Percentiles rank a stretch among this genome's conserved stretches.
Evolutionary conservation across 2,888 invertebrate genomes (phyloP).

Genomic region (Agapostemon virescens): DNA sequence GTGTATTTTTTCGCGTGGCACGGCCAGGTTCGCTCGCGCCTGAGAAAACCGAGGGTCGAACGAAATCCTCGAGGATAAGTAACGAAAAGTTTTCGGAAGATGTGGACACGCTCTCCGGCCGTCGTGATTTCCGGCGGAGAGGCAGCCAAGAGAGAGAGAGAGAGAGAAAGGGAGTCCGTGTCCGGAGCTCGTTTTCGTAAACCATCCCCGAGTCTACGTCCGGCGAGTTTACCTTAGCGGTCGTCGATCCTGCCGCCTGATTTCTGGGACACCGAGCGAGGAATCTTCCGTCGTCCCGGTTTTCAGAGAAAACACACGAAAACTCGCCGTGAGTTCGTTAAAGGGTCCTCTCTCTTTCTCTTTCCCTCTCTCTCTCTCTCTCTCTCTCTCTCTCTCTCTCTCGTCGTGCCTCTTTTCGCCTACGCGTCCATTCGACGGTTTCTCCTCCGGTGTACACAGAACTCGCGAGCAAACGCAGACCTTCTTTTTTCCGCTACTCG

Average conservation of each 20-base stretch:
- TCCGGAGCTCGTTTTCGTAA: conserved; percentile 14
- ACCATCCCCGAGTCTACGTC: conserved; percentile 31
- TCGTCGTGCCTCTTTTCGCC: no score
- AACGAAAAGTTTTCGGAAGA: conserved; percentile 15
- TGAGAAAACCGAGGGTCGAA: conserved; percentile 12
- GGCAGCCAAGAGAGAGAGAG: neutral
- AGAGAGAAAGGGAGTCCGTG: conserved; percentile 5
- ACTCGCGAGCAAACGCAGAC: neutral
- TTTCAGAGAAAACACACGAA: conserved; percentile 61
- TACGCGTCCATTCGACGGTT: neutral
- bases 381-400: no score
- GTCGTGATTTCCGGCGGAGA: conserved; percentile 21
- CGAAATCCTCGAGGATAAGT: conserved; percentile 7
- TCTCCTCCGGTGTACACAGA: neutral
- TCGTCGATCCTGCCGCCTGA: conserved; percentile 53
- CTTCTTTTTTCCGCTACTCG: neutral
- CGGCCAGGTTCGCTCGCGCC: neutral
- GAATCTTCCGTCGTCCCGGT: conserved; percentile 58
- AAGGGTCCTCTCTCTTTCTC: conserved; percentile 28
- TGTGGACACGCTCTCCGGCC: conserved; percentile 13
- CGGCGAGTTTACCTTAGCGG: conserved; percentile 56
- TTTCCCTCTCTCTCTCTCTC: no score
- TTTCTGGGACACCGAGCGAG: conserved; percentile 54
- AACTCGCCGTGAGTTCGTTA: conserved; percentile 55
- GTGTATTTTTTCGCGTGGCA: conserved; percentile 14